phyloP scores from a whole-genome alignment of 2,113 vertebrate genomes.

The Lagopus leucura region DNA sequence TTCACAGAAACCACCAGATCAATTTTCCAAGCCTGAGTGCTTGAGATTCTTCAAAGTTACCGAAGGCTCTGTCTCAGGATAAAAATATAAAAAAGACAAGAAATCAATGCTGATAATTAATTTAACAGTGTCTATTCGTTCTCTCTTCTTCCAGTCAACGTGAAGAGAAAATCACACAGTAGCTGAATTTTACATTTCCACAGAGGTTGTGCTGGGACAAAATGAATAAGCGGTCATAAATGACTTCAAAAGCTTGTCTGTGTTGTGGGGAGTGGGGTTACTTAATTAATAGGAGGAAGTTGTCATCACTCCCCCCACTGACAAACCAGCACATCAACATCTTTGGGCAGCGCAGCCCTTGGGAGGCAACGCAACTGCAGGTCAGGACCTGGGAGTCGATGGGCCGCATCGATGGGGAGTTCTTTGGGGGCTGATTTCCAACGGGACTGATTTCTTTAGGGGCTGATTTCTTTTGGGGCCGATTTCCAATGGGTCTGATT shows the following conservation, averaged over 20 bases:
- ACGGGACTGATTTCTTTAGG: no score
- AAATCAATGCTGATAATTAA: slow-evolving; percentile 67
- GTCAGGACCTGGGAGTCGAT: neutral
- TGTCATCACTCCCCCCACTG: neutral
- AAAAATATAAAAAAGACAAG: slow-evolving; percentile 57
- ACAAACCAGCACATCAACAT: neutral
- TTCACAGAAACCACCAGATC: slow-evolving; percentile 32
- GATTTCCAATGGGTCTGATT: no score
- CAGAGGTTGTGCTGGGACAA: slow-evolving; percentile 54
- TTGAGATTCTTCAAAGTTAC: slow-evolving; percentile 36
- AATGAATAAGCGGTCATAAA: slow-evolving; percentile 56
- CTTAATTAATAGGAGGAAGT: slow-evolving; percentile 75
- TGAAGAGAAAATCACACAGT: slow-evolving; percentile 7
- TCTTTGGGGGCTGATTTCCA: no score
- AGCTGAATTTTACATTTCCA: slow-evolving; percentile 37
- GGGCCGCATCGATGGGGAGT: no score
- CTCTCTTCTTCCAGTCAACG: slow-evolving; percentile 10
- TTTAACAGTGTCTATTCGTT: slow-evolving; percentile 25
- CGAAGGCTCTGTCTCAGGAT: slow-evolving; percentile 8
- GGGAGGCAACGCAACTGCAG: accelerated
- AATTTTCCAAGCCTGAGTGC: slow-evolving; percentile 27
- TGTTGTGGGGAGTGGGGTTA: neutral
- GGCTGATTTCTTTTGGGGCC: neutral
- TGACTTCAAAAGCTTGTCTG: slow-evolving; percentile 53
- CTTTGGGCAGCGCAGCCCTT: neutral